Base-by-base conservation (phyloP, 2,113 vertebrate species). In the Taxidea taxus region DNA sequence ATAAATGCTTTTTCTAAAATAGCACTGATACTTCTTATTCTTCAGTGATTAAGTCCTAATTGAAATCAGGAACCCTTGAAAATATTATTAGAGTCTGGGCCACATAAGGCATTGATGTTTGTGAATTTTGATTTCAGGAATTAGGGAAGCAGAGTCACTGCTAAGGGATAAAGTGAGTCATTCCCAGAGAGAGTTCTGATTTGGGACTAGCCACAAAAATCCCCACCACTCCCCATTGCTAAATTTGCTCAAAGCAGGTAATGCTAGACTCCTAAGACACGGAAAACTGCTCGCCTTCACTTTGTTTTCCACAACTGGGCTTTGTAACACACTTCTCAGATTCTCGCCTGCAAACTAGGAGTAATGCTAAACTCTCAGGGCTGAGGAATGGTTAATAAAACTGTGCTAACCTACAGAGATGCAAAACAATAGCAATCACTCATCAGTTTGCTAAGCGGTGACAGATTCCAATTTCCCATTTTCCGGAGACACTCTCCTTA, bases 401-500 rank as follows among this genome's bases (percentile, higher is more conserved):
- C 66, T 14, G 31, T 3, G 42, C 87, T 44, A 56, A 68, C 77
- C 95, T 42, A 42, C 90, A 44, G 88, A 97, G 86, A 97, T 94
- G 88, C 92, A 95, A 96, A 97, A 92, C 92, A 96, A 95, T 68
- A 96, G 85, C 92, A 74, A 95, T 98, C 90, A 83, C 87, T 97
- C 97, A 96, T 90, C 72, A 21, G 82, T 91, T 92, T 82, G 87
- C 97, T 34, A 91, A 94, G 94, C 91, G 56, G 87, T 95, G 97
- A 97, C 97, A 97, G 90, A 49, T 94, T 95, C 95, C 96, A 94
- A 94, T 97, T 97, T 97, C 88, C 97, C 77, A 84, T 97, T 98
- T 98, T 97, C 96, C 97, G 87, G 95, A 98, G 97, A 97, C 97
- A 94, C 74, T 97, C 83, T 98, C 80, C 97, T 98, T 97, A 95